phyloP scores from a whole-genome alignment of 2,113 vertebrate species.

The Bostrychus sinensis region DNA sequence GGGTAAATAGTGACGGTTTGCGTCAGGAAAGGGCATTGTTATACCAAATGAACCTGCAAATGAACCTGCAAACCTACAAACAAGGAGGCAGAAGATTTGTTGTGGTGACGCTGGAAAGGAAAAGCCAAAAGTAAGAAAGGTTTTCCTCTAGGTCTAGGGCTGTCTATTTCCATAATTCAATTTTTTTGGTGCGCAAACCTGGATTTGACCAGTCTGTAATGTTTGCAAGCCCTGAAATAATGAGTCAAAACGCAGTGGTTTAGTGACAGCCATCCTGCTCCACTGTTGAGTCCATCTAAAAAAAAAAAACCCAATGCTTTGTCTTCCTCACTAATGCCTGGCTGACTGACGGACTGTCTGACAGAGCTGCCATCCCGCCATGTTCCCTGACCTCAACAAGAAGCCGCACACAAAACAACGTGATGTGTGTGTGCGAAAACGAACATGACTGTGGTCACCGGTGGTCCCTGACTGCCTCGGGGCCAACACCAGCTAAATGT shows the following conservation, averaged over 20 bases:
- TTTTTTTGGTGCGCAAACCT: neutral
- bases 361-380: slow-evolving; percentile 53
- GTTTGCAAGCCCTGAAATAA: neutral
- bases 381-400: slow-evolving; percentile 63
- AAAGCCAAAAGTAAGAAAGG: too few relatives aligned
- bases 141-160: neutral
- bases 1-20: too few relatives aligned
- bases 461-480: slow-evolving; percentile 58
- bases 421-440: slow-evolving; percentile 36
- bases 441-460: slow-evolving; percentile 63
- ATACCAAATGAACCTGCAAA: too few relatives aligned
- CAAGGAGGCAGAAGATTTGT: too few relatives aligned
- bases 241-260: neutral
- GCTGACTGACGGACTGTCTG: slow-evolving; percentile 67
- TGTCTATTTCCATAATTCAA: neutral
- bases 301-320: slow-evolving; percentile 53
- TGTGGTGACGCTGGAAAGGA: too few relatives aligned
- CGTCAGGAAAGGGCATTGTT: too few relatives aligned
- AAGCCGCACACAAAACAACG: slow-evolving; percentile 43
- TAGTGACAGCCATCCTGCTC: slow-evolving; percentile 11
- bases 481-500: slow-evolving; percentile 34
- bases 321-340: slow-evolving; percentile 55
- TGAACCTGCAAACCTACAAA: too few relatives aligned
- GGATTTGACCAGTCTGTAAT: neutral
- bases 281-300: slow-evolving; percentile 29